Conservation (phyloP, 2,888 invertebrate species). For the Tholera decimalis region DNA sequence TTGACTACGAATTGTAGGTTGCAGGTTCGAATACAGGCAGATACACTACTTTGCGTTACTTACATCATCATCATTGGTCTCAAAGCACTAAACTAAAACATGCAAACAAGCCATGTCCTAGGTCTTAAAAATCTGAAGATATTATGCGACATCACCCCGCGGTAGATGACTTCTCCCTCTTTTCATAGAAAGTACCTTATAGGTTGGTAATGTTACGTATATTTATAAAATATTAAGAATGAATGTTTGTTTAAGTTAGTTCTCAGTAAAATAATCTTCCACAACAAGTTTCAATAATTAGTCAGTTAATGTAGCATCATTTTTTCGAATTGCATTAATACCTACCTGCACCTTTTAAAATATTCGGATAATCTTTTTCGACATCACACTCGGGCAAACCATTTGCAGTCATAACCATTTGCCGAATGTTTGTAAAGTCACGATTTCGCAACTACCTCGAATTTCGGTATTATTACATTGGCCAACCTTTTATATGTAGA, state of each 20-base stretch:
- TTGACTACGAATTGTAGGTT: too few relatives aligned
- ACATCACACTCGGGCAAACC: constrained; percentile 46
- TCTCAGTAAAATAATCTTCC: not conserved
- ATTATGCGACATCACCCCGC: too few relatives aligned
- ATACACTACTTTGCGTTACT: too few relatives aligned
- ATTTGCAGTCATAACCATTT: constrained; percentile 60
- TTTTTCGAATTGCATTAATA: constrained; percentile 18
- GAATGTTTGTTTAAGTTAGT: not conserved
- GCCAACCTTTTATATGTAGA: constrained; percentile 41
- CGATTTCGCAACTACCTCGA: constrained; percentile 54
- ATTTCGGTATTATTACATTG: constrained; percentile 54
- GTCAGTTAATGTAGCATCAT: not conserved
- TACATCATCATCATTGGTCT: too few relatives aligned
- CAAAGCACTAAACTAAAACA: too few relatives aligned
- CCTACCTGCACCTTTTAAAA: constrained; percentile 18
- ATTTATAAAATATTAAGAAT: not conserved
- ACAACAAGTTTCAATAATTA: not conserved
- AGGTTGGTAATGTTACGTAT: too few relatives aligned
- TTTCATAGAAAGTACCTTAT: too few relatives aligned
- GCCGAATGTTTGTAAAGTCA: constrained; percentile 60
- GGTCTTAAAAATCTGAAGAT: too few relatives aligned
- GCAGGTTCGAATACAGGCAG: too few relatives aligned
- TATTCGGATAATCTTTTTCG: constrained; percentile 39
- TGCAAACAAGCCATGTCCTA: too few relatives aligned
- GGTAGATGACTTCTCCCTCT: too few relatives aligned